Base-by-base conservation (phyloP, 2,888 invertebrate species). In the Glomeris marginata region DNA sequence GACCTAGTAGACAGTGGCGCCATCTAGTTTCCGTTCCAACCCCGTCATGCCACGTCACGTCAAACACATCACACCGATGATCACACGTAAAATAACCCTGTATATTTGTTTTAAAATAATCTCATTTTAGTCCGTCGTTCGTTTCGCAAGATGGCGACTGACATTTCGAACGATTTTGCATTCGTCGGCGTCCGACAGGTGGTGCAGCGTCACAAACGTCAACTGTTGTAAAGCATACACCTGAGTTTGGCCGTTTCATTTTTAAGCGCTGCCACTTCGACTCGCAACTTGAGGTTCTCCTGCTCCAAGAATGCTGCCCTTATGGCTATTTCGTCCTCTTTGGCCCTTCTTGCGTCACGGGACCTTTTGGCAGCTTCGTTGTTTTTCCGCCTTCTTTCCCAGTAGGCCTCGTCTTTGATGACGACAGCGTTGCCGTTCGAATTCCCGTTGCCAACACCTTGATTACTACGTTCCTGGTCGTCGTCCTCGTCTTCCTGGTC, bases 311-410 rank as follows among this genome's bases (percentile, higher is more conserved):
- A 84, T 0, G 85, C 82, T 1, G 88, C 87, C 51, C 88, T 73
- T 38, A 92, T 81, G 0, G 91, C 88, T 46, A 92, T 80, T 59
- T 90, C 87, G 57, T 92, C 88, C 65, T 95, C 94, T 60, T 92
- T 85, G 41, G 84, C 78, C 58, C 90, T 74, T 52, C 95, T 73
- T 1, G 88, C 79, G 61, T 95, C 94, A 2, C 95, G 74, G 0
- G 91, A 92, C 58, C 90, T 76, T 67, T 95, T 95, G 0, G 95
- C 95, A 0, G 95, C 94, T 55, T 82, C 85, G 65, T 95, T 95
- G 66, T 95, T 95, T 63, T 88, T 86, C 56, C 84, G 76, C 10
- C 94, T 71, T 50, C 90, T 77, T 59, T 86, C 90, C 71, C 82
- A 81, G 64, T 95, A 95, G 0, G 82, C 78, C 2, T 83, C 82